A percentile compares a stretch with the other conserved stretches of the same genome.
phyloP scores from a whole-genome alignment of 2,113 vertebrate genomes.

The Calidris pygmaea region DNA sequence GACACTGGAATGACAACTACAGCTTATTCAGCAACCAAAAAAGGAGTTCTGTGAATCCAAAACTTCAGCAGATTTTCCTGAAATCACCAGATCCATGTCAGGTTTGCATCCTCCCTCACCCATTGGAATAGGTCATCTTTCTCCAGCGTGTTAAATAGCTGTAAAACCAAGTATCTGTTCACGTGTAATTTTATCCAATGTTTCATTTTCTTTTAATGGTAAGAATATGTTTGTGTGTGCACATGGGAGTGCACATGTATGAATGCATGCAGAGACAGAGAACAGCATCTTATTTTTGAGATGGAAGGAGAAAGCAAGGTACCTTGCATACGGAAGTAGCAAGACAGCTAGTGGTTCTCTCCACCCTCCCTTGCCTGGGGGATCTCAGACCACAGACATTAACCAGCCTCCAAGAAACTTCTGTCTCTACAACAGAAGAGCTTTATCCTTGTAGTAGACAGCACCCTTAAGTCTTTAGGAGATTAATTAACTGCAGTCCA shows the following conservation, averaged over 20 bases:
- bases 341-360: not conserved
- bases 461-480: conserved; percentile 5
- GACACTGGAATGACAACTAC: not conserved
- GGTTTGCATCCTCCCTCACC: not conserved
- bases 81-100: not conserved
- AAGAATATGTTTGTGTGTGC: not conserved
- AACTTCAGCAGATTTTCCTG: not conserved
- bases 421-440: conserved; percentile 16
- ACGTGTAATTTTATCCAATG: not conserved
- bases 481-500: conserved; percentile 32
- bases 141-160: not conserved
- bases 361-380: not conserved
- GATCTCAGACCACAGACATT: not conserved
- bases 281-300: not conserved
- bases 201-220: not conserved
- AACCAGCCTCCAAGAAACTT: conserved; percentile 36
- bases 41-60: not conserved
- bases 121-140: not conserved
- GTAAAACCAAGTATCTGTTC: not conserved
- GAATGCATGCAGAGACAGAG: not conserved
- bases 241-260: accelerated
- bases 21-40: not conserved
- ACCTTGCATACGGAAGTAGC: not conserved
- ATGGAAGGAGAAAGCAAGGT: not conserved
- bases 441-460: conserved; percentile 38